Percentiles rank a stretch among this genome's conserved stretches.
Evolutionary conservation across 1,140 invertebrate genomes (phyloP).

Genomic region (Heliconius himera): DNA sequence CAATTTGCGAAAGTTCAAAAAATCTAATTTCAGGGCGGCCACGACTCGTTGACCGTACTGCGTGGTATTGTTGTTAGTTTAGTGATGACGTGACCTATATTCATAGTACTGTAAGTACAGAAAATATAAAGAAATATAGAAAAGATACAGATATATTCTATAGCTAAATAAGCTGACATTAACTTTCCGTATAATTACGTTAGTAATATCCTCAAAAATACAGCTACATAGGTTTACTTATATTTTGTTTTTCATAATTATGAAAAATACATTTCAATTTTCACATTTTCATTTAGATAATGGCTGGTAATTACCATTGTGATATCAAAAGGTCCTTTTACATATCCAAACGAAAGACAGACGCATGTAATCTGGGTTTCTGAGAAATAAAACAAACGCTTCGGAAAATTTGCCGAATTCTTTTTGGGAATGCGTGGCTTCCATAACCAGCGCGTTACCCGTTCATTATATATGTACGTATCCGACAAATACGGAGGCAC

Average conservation of each 20-base stretch:
- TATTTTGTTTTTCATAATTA: not conserved
- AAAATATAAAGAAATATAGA: no score
- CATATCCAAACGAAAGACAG: conserved; percentile 11
- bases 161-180: not conserved
- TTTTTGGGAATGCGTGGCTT: conserved; percentile 29
- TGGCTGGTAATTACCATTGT: not conserved
- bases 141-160: not conserved
- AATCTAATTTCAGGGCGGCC: no score
- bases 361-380: conserved; percentile 15
- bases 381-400: conserved; percentile 20
- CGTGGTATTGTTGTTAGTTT: not conserved
- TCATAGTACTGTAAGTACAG: not conserved
- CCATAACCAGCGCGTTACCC: conserved; percentile 22
- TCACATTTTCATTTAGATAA: conserved; percentile 10
- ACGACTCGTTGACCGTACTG: no score
- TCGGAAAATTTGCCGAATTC: not conserved
- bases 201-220: not conserved
- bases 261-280: not conserved
- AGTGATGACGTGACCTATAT: not conserved
- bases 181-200: not conserved
- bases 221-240: not conserved
- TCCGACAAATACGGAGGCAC: conserved; percentile 21
- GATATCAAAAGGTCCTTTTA: not conserved
- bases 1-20: no score
- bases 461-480: conserved; percentile 40